phyloP scores from a whole-genome alignment of 2,888 invertebrate species.

The Nycteola revayana region DNA sequence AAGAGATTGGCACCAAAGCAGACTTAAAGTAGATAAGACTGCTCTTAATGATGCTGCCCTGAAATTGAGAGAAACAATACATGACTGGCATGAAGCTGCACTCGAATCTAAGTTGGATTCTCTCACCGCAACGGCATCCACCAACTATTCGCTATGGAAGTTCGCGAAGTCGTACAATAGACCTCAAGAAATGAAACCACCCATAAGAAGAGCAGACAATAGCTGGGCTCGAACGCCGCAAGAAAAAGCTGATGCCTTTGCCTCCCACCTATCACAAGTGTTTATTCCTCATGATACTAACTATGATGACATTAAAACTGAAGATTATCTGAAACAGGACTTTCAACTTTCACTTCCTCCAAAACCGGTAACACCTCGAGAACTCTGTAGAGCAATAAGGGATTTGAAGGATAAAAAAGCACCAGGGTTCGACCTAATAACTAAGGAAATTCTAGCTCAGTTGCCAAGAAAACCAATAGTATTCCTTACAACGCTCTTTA shows the following conservation, averaged over 20 bases:
- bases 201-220: neutral
- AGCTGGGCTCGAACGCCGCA: neutral
- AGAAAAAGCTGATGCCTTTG: neutral
- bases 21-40: neutral
- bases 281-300: too few species aligned
- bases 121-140: constrained; percentile 3
- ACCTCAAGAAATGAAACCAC: neutral
- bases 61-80: too few species aligned
- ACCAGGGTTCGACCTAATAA: too few species aligned
- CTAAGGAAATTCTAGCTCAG: constrained; percentile 1
- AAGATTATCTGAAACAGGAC: too few species aligned
- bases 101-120: neutral
- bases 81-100: neutral
- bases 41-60: too few species aligned
- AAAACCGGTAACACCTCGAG: neutral
- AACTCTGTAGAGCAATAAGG: too few species aligned
- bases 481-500: neutral
- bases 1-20: neutral
- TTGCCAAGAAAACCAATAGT: constrained; percentile 5
- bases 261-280: too few species aligned
- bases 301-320: too few species aligned
- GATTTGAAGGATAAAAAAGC: too few species aligned
- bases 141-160: neutral
- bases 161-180: neutral
- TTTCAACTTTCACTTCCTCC: too few species aligned